Base-by-base conservation (phyloP, 2,797 vertebrate genomes). In the Gambelia wislizenii region DNA sequence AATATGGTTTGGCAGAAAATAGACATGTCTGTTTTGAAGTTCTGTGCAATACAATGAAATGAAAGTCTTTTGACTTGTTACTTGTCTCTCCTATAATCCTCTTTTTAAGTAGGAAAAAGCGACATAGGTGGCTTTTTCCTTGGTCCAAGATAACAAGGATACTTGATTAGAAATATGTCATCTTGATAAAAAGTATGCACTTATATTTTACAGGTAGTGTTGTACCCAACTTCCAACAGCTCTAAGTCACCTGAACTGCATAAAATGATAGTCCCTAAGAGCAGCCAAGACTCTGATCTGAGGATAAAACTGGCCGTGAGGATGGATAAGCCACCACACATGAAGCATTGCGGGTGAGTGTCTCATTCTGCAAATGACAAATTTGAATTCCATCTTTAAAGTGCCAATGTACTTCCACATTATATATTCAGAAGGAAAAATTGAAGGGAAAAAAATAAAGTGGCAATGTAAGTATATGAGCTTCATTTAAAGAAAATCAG, bases 281-380 rank as follows among this genome's bases (percentile, higher is more conserved):
- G 96, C 96, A 99, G 98, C 91, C 98, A 98, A 92, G 99, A 99
- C 91, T 96, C 94, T 0, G 98, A 99, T 83, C 96, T 99, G 96
- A 98, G 97, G 96, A 99, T 99, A 95, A 99, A 99, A 92, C 96
- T 99, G 95, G 98, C 98, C 0, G 98, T 99, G 49, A 98, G 98
- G 86, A 99, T 99, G 98, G 98, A 99, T 97, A 99, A 99, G 87
- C 99, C 99, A 8, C 97, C 98, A 92, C 98, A 99, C 95, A 98
- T 99, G 98, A 99, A 99, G 93, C 98, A 99, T 94, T 98, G 98
- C 89, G 99, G 99, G 99, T 99, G 94, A 97, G 97, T 91, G 39
- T 84, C 59, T 18, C 9, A 0, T 69, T 91, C 87, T 89, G 30
- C 83, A 69, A 1, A n/a, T 44, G 33, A 10, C 74, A 6, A 84